These are phyloP conservation scores for Sipha maydis DNA, from an alignment of 2,888 invertebrate species.

Conservation along the genomic window DNA sequence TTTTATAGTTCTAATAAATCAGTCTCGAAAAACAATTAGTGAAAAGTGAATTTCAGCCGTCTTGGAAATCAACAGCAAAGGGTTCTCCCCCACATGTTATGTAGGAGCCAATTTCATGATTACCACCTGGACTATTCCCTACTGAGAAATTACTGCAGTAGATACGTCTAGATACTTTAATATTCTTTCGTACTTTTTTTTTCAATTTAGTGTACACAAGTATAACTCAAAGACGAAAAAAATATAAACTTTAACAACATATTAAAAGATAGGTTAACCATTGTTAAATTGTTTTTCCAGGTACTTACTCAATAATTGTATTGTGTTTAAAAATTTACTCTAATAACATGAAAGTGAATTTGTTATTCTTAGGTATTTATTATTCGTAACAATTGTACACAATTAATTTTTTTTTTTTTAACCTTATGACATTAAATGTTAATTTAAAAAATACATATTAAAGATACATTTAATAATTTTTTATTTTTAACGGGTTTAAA, in stretches of 20 bases:
- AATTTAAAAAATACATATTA: not conserved
- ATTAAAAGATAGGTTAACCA: not conserved
- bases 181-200: conserved; percentile 1
- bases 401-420: too few relatives aligned
- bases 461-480: not conserved
- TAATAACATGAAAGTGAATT: too few relatives aligned
- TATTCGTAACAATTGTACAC: too few relatives aligned
- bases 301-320: not conserved
- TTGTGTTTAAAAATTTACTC: too few relatives aligned
- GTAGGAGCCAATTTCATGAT: conserved; percentile 40
- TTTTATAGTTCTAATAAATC: not conserved
- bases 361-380: too few relatives aligned
- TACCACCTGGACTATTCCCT: conserved; percentile 49
- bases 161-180: not conserved
- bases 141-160: conserved; percentile 19
- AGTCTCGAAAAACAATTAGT: conserved; percentile 36
- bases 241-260: too few relatives aligned
- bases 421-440: too few relatives aligned
- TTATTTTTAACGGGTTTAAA: too few relatives aligned
- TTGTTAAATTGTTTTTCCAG: not conserved
- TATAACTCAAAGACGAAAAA: too few relatives aligned
- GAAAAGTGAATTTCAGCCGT: not conserved
- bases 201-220: too few relatives aligned
- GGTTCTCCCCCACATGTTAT: not conserved
- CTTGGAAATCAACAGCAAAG: not conserved